Evolutionary conservation across 2,888 invertebrate species (phyloP).

Genomic region (Encarsia formosa): DNA sequence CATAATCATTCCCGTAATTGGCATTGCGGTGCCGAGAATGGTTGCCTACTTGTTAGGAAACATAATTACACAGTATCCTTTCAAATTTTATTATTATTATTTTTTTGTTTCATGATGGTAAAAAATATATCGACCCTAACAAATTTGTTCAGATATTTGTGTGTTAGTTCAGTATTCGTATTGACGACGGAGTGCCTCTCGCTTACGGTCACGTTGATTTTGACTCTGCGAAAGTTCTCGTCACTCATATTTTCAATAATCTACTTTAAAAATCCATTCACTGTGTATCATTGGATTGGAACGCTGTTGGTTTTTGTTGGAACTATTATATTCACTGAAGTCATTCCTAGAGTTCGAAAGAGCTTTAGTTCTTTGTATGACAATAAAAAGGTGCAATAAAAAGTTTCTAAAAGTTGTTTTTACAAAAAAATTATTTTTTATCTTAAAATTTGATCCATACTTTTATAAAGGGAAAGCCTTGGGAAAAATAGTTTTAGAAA

Average conservation of each 20-base stretch:
- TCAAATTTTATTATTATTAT: constrained; percentile 15
- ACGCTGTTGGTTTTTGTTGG: constrained; percentile 87
- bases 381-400: too few relatives aligned
- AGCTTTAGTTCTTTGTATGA: too few relatives aligned
- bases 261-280: constrained; percentile 94
- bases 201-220: constrained; percentile 89
- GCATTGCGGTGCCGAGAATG: constrained; percentile 66
- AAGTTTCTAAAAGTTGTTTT: too few relatives aligned
- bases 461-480: too few relatives aligned
- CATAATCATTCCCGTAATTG: constrained; percentile 58
- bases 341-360: constrained; percentile 56
- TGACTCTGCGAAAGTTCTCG: constrained; percentile 92
- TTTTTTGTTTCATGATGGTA: background rate
- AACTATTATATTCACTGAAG: constrained; percentile 86
- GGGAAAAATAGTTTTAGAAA: background rate
- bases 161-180: constrained; percentile 92
- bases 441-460: too few relatives aligned
- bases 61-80: constrained; percentile 80
- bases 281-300: constrained; percentile 85
- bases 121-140: constrained; percentile 32
- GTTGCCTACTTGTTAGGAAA: constrained; percentile 77
- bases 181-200: constrained; percentile 92
- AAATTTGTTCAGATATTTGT: constrained; percentile 61
- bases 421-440: too few relatives aligned
- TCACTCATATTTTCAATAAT: constrained; percentile 92